phyloP scores from a whole-genome alignment of 2,797 vertebrate species.

The Thripadectes ignobilis region DNA sequence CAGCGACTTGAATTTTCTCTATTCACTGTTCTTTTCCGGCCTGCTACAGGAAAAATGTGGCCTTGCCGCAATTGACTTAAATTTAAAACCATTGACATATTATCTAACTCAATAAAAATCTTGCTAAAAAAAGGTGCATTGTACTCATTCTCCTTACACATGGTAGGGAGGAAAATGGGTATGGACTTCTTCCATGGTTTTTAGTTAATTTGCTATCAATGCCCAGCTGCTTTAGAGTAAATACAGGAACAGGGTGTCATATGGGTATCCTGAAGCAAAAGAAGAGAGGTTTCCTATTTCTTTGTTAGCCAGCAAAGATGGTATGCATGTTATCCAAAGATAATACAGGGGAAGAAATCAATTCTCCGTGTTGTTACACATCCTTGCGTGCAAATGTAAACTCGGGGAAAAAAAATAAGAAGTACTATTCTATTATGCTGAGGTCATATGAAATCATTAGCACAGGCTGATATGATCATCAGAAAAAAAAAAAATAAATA shows the following conservation, averaged over 20 bases:
- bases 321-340: conserved; percentile 57
- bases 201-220: conserved; percentile 35
- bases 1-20: conserved; percentile 11
- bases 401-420: neutral
- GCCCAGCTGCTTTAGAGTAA: conserved; percentile 61
- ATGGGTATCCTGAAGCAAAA: conserved; percentile 48
- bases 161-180: conserved; percentile 29
- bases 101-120: conserved; percentile 60
- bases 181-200: conserved; percentile 15
- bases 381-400: conserved; percentile 68
- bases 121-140: conserved; percentile 59
- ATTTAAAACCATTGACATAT: conserved; percentile 42
- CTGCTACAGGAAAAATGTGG: conserved; percentile 42
- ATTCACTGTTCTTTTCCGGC: conserved; percentile 13
- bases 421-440: conserved; percentile 32
- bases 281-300: conserved; percentile 71
- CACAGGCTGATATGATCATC: neutral
- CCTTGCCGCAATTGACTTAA: conserved; percentile 29
- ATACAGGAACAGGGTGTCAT: conserved; percentile 42
- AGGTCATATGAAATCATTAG: conserved; percentile 48
- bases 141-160: neutral
- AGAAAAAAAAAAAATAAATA: neutral
- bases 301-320: conserved; percentile 67
- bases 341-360: conserved; percentile 50
- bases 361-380: conserved; percentile 65